A percentile compares a stretch with the other conserved stretches of the same genome.
phyloP scores from a whole-genome alignment of 1,140 invertebrate genomes.

The Tyrophagus putrescentiae region DNA sequence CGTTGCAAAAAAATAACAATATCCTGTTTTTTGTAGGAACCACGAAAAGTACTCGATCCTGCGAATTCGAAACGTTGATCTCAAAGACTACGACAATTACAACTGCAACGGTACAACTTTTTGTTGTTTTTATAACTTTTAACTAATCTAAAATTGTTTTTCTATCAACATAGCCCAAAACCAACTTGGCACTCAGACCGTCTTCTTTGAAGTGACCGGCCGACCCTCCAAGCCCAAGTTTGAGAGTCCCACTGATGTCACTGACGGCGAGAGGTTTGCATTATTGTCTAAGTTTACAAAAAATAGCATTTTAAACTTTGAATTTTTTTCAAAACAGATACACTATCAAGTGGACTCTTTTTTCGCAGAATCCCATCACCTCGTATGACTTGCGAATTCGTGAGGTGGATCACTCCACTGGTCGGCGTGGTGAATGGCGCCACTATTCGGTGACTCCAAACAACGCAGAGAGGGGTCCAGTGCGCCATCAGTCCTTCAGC shows the following conservation, averaged over 20 bases:
- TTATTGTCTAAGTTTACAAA: background rate
- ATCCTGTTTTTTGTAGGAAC: background rate
- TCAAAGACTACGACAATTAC: conserved; percentile 5
- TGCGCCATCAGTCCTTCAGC: background rate
- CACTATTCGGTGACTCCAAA: background rate
- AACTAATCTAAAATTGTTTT: background rate
- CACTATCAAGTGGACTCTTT: conserved; percentile 4
- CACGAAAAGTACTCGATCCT: conserved; percentile 1
- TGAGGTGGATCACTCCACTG: background rate
- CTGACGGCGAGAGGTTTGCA: conserved; percentile 1
- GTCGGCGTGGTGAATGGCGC: background rate
- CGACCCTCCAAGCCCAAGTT: conserved; percentile 16
- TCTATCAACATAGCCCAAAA: background rate
- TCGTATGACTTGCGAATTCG: background rate
- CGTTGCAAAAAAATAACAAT: background rate
- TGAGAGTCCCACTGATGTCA: background rate
- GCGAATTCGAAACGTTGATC: background rate
- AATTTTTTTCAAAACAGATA: conserved; percentile 4
- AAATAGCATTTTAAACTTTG: no score
- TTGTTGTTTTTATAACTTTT: background rate
- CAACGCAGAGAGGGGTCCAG: background rate
- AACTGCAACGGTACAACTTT: background rate
- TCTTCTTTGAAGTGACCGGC: conserved; percentile 12
- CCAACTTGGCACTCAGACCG: background rate
- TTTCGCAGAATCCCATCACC: conserved; percentile 6